Base-by-base conservation (phyloP, 2,797 vertebrate genomes). In the Tachyglossus aculeatus region DNA sequence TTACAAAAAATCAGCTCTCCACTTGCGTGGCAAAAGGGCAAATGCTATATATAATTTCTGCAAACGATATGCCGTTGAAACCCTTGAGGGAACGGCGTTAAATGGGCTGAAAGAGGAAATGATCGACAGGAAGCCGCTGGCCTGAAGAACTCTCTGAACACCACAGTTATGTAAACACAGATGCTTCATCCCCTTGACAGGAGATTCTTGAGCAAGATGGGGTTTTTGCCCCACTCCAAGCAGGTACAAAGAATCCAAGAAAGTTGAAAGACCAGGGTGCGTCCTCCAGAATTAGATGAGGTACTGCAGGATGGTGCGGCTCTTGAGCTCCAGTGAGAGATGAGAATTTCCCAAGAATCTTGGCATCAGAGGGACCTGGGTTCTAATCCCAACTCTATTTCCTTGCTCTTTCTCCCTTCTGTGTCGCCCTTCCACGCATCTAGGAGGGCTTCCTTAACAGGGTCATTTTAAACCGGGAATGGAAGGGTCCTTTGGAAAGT, bases 1-100 rank as follows among this genome's bases (percentile, higher is more conserved):
- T 64, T 41, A 29, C 14, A 65, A 16, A 11, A 80, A 76, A 82
- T 48, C 21, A 67, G 71, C 53, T 29, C 58, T 25, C 44, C 62
- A 41, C 52, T 81, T 67, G 65, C 32, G 39, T 18, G 7, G 32
- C 31, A 58, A 73, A 73, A 41, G 1, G 3, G 24, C 45, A 77
- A 80, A 9, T n/a, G 56, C 5, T 51, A 16, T 4, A 19, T 33
- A 19, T 55, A 1, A 64, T 72, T 83, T 74, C 41, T 78, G 58
- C 67, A 57, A 66, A 0, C 1, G 9, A 32, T 67, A 50, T 13
- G 22, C 77, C 10, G 66, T 13, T 47, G 59, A 85, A 45, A 39
- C 9, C 7, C 55, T 64, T 37, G 70, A 31, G 12, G 40, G 81
- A 77, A 68, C 15, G 11, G 44, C 40, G 50, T 55, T 69, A 71